Evolutionary conservation across 2,888 invertebrate species (phyloP).

Genomic region (Platycheirus albimanus): DNA sequence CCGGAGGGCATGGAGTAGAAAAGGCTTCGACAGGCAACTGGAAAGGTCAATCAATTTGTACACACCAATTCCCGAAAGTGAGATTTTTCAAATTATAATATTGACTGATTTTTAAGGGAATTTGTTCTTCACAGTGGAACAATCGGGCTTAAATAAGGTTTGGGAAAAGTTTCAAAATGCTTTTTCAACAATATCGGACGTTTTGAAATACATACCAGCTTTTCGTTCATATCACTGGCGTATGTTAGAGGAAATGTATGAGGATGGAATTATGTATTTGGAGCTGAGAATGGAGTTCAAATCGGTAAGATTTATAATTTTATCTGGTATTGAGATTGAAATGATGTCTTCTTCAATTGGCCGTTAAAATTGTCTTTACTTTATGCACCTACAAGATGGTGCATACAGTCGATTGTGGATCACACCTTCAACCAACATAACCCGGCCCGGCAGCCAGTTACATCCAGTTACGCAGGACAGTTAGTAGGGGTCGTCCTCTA

Average conservation of each 20-base stretch:
- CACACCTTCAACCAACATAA: too few relatives aligned
- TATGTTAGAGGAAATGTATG: conserved; percentile 84
- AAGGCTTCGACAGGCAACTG: conserved; percentile 84
- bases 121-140: conserved; percentile 80
- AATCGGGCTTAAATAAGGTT: conserved; percentile 78
- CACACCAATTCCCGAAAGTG: conserved; percentile 83
- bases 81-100: conserved; percentile 59
- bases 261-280: conserved; percentile 86
- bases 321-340: too few relatives aligned
- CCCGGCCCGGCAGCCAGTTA: too few relatives aligned
- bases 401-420: too few relatives aligned
- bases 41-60: conserved; percentile 85
- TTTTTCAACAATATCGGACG: conserved; percentile 83
- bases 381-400: too few relatives aligned
- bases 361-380: too few relatives aligned
- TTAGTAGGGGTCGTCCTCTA: too few relatives aligned
- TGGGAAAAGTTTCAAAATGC: conserved; percentile 84
- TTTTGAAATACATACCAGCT: conserved; percentile 84
- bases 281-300: conserved; percentile 83
- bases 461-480: too few relatives aligned
- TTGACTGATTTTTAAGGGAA: too few relatives aligned
- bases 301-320: conserved; percentile 76
- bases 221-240: conserved; percentile 84
- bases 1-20: conserved; percentile 80
- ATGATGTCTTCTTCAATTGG: too few relatives aligned